Evolutionary conservation across 2,888 invertebrate species (phyloP), one percentile per base, ranked within the genome.

Genomic region (Pyrrhia umbra): DNA sequence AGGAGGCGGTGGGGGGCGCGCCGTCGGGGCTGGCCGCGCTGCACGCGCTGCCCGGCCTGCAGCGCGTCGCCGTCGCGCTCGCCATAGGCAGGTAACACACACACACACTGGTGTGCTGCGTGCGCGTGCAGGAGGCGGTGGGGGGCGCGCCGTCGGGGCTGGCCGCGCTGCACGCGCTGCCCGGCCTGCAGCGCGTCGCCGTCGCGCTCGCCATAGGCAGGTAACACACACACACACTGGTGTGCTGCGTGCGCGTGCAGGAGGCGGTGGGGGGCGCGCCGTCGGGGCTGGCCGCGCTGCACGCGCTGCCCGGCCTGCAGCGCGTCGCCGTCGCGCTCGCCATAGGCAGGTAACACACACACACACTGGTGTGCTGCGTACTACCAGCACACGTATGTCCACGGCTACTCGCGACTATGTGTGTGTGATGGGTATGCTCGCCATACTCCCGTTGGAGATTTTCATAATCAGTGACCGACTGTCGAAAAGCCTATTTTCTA

Each of bases 321-420:
- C 94, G 97, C 34, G 98, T 98, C n/a, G 98, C 97, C 2, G 96
- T 98, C 8, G 97, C 98, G 0, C 91, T 98, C 34, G 96, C 96
- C 20, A 97, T 97, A 85, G 98, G 98, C 27, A 95, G 95, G 91
- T 95, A 21, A 9, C 30, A 1, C 6, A 40, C 21, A 40, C 3
- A 8, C 16, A 39, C 39, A 8, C 16, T 16, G 39, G n/a, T n/a
- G n/a, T n/a, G n/a, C n/a, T n/a, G n/a, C n/a, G n/a, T n/a, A n/a
- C n/a, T n/a, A 39, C n/a, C 13, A 0, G 13, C 30, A 30, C 10
- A 30, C 30, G 6, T 6, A 9, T 10, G 10, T 8, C 8, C 27
- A 27, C 27, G 37, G 6, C 37, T n/a, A n/a, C n/a, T n/a, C n/a
- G n/a, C n/a, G n/a, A n/a, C n/a, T n/a, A n/a, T n/a, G n/a, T n/a